A percentile compares a stretch with the other conserved stretches of the same genome.
Conservation (phyloP, 2,113 vertebrate species). For the Nycticebus coucang region DNA sequence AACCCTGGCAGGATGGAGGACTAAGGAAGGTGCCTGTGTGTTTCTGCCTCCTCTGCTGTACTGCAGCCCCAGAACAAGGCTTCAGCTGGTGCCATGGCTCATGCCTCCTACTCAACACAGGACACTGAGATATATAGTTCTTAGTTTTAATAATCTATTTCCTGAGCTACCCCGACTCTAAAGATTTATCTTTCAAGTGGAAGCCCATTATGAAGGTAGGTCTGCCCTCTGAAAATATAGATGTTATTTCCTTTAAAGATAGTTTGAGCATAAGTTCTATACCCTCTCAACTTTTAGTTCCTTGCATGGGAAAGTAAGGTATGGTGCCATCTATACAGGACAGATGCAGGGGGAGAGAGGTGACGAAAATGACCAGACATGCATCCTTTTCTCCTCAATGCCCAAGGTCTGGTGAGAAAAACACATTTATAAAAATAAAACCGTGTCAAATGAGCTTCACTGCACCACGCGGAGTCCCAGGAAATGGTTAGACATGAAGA, state of each 20-base stretch:
- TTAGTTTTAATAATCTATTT: background rate
- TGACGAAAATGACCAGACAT: background rate
- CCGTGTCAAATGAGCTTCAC: background rate
- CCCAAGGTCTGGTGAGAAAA: background rate
- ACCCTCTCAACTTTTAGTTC: background rate
- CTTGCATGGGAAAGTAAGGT: background rate
- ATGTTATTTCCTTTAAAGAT: background rate
- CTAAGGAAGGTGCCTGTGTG: background rate
- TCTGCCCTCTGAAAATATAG: background rate
- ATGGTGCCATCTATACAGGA: background rate
- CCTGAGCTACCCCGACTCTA: background rate
- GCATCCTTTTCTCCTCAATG: background rate
- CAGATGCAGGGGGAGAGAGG: background rate
- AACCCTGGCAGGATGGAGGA: background rate
- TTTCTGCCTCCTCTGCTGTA: background rate
- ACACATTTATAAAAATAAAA: background rate
- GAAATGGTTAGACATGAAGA: background rate
- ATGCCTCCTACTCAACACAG: too few relatives aligned
- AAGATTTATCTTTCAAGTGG: background rate
- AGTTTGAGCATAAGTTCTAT: background rate
- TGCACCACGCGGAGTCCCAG: rapidly evolving
- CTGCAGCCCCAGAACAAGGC: background rate
- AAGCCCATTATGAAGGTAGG: background rate
- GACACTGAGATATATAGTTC: background rate
- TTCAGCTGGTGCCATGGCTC: background rate